These are phyloP conservation scores for Emydocephalus ijimae DNA, from an alignment of 2,113 vertebrate genomes.

Conservation along the genomic window DNA sequence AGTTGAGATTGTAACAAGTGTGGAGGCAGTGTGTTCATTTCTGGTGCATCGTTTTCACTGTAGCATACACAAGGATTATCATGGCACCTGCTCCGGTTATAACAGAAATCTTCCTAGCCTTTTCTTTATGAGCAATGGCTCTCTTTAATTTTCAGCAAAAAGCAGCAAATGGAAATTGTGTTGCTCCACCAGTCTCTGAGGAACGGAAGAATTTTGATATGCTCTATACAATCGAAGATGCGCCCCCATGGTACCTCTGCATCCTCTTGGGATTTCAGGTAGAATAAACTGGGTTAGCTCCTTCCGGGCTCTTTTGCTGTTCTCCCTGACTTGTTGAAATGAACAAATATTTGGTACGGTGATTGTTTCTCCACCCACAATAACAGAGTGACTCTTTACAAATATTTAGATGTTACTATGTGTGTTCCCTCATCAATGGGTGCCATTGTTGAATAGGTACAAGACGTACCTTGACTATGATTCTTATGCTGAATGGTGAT, in stretches of 20 bases:
- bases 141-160: constrained; percentile 13
- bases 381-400: background rate
- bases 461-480: background rate
- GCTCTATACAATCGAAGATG: constrained; percentile 92
- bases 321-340: background rate
- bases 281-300: background rate
- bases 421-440: background rate
- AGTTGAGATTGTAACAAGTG: background rate
- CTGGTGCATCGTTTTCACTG: background rate
- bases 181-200: background rate
- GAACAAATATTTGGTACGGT: background rate
- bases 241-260: constrained; percentile 96
- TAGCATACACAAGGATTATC: background rate
- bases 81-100: background rate
- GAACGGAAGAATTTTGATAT: constrained; percentile 73
- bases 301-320: background rate
- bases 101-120: background rate
- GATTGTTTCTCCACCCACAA: background rate
- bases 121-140: background rate
- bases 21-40: background rate
- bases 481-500: background rate
- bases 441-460: background rate
- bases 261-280: constrained; percentile 94
- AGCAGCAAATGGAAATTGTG: accelerated
- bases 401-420: background rate